phyloP scores from a whole-genome alignment of 2,797 vertebrate genomes.

The Pteropus rufus region DNA sequence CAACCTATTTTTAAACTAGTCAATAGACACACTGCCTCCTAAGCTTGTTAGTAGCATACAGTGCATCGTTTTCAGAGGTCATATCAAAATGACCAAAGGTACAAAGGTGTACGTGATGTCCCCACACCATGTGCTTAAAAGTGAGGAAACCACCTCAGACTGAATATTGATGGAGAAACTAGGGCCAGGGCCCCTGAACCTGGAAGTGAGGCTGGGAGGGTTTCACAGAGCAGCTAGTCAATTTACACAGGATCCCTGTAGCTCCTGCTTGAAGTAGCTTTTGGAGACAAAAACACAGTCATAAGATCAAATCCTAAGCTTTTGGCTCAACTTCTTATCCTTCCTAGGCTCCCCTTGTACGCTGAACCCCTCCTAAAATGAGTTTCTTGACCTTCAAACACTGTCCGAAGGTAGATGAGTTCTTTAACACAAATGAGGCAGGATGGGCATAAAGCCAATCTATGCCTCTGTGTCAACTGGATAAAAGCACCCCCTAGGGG shows the following conservation, averaged over 20 bases:
- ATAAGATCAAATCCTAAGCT: background rate
- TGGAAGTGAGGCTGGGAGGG: background rate
- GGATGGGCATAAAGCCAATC: background rate
- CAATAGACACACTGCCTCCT: background rate
- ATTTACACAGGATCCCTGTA: background rate
- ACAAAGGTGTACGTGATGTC: background rate
- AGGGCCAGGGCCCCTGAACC: background rate
- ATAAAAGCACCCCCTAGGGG: background rate
- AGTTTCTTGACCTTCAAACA: background rate
- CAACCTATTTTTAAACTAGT: background rate
- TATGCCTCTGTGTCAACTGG: background rate
- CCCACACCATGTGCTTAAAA: background rate
- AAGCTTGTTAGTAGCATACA: background rate
- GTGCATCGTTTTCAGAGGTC: background rate
- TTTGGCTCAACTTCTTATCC: background rate
- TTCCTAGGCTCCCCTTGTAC: background rate
- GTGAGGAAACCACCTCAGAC: background rate
- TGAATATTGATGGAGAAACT: background rate
- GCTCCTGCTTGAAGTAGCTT: background rate
- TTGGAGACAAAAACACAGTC: background rate
- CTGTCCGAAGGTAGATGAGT: background rate
- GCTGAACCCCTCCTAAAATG: background rate
- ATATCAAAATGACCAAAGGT: background rate
- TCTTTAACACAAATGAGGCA: background rate
- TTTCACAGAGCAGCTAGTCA: background rate